Evolutionary conservation across 2,113 vertebrate species (phyloP), one percentile per base, ranked within the genome.

Genomic region (Phaetusa simplex): DNA sequence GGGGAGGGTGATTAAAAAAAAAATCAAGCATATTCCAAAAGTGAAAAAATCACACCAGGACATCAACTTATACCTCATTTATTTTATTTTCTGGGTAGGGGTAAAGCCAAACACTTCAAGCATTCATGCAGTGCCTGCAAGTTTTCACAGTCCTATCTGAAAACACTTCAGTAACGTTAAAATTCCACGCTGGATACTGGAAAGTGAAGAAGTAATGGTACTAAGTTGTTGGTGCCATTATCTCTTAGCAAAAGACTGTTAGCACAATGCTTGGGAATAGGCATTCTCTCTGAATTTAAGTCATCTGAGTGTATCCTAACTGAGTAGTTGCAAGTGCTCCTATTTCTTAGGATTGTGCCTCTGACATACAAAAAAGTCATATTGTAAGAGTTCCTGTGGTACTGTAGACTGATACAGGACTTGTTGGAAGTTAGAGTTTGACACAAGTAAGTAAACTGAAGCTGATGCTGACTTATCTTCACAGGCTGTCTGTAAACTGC

Each of bases 301-400:
- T 38, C 5, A 34, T 64, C 61, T 64, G 74, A 58, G 38, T 32
- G 9, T 29, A 34, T 77, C 43, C n/a, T 36, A 18, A 22, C 27
- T 59, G 58, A 80, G 32, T 13, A 55, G 45, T 52, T 70, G 20
- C 69, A 78, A 65, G 27, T 42, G 38, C 8, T 40, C 0, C 0
- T 11, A 8, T 50, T 85, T 80, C 53, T 81, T 64, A 52, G 47
- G 43, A 24, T 8, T 64, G 10, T 64, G 22, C 59, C 32, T 78
- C 40, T 78, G 13, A 49, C 5, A 6, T 34, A 40, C 50, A 26
- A 73, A 73, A 65, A 76, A 11, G 15, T 42, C 4, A 5, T 17
- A 36, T 3, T n/a, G 3, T 66, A 43, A 66, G 14, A 50, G 27
- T 74, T 78, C 23, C 14, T 45, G 23, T 85, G 45, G 11, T 53